A percentile compares a stretch with the other conserved stretches of the same genome.
Conservation (phyloP, 2,797 vertebrate species). For the Pangasius krempfi region DNA sequence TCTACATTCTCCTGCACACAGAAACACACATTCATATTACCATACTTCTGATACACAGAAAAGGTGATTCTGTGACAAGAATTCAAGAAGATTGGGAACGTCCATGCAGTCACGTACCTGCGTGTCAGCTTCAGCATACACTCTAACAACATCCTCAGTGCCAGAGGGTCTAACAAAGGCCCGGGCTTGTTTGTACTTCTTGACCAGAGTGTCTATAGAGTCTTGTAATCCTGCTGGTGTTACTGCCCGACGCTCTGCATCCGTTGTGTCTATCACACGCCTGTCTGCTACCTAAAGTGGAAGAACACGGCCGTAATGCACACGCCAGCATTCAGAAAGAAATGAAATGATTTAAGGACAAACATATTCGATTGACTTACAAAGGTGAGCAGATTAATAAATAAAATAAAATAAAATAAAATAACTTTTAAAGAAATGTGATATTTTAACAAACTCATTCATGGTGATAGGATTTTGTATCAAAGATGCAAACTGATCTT, state of each 20-base stretch:
- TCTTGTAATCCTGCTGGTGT: conserved; percentile 87
- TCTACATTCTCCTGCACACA: conserved; percentile 84
- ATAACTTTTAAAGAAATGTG: neutral
- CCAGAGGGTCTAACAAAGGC: conserved; percentile 94
- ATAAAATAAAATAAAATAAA: neutral
- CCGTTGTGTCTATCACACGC: conserved; percentile 83
- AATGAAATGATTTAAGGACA: neutral
- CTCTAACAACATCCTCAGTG: conserved; percentile 90
- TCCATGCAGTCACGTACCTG: conserved; percentile 75
- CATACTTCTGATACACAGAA: neutral
- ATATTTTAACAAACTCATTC: neutral
- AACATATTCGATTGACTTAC: neutral
- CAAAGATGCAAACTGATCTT: neutral
- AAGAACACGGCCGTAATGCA: neutral
- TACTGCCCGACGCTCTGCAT: conserved; percentile 85
- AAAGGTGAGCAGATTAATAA: neutral
- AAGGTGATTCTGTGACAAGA: neutral
- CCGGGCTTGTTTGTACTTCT: conserved; percentile 77
- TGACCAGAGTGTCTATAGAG: conserved; percentile 80
- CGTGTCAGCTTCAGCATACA: conserved; percentile 92
- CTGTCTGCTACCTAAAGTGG: conserved; percentile 85
- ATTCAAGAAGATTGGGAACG: neutral
- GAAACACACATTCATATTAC: conserved; percentile 30
- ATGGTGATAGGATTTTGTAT: neutral
- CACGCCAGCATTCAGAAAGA: neutral